Evolutionary conservation across 2,797 vertebrate species (phyloP), one percentile per base, ranked within the genome.

Genomic region (Cyprinodon diabolis): DNA sequence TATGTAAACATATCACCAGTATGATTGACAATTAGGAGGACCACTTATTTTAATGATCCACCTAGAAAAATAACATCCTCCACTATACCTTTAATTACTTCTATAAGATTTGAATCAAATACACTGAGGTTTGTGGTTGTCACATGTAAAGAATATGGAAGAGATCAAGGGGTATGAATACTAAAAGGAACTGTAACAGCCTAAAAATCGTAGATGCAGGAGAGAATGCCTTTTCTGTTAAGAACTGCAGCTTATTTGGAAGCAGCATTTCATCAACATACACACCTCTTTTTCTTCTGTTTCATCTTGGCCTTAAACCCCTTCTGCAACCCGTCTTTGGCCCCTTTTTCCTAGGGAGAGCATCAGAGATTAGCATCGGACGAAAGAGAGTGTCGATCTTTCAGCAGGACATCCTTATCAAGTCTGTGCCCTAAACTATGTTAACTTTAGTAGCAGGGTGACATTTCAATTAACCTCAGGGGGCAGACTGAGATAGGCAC

Each of bases 391-490:
- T 35, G 77, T 79, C 86, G 86, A 78, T 87, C 86, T 81, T 76
- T 79, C 80, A 78, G 80, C 81, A 75, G 62, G 82, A 78, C 79
- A 71, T 71, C 11, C 71, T 84, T 90, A 90, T 87, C 83, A 25
- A 74, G 81, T 58, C 12, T 4, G 49, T 9, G 78, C 77, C 43
- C 71, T 80, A 68, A 83, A 83, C 78, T 77, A 75, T 69, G 72
- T 86, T 87, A 86, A 84, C 86, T 89, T 88, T 79, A 79, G 84
- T 58, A 76, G 84, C 74, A n/a, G 25, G 74, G 74, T 86, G 91
- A 93, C 93, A 90, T 92, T 93, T 93, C 89, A 63, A 92, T 93
- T 92, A 90, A 92, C 92, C 90, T 87, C 81, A 23, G 52, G 75
- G 76, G 76, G 74, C 76, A 81, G 65, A 77, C 45, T 70, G 84